Evolutionary conservation across 2,888 invertebrate species (phyloP).

Genomic region (Orchesellides sinensis): DNA sequence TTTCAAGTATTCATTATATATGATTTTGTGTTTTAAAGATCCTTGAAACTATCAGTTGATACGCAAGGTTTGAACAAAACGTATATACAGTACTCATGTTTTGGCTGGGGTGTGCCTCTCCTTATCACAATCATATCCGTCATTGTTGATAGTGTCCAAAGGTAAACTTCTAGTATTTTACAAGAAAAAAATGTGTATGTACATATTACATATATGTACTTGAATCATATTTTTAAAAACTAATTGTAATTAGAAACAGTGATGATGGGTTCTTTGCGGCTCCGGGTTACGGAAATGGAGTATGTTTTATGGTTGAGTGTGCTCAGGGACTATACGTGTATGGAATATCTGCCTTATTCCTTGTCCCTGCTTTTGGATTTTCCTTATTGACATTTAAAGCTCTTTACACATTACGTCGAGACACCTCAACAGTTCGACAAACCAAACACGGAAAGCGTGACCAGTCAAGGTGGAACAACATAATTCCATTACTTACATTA

Average conservation of each 20-base stretch:
- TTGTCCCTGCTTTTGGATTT: not conserved
- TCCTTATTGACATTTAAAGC: not conserved
- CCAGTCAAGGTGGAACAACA: not conserved
- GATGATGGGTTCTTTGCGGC: not conserved
- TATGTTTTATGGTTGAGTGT: not conserved
- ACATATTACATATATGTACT: not conserved
- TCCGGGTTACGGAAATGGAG: not conserved
- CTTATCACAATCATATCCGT: not conserved
- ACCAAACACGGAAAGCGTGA: not conserved
- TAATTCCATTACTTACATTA: not conserved
- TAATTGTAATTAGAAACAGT: no score
- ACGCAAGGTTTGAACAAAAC: not conserved
- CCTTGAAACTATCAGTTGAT: not conserved
- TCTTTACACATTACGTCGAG: not conserved
- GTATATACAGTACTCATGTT: not conserved
- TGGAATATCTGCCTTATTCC: not conserved
- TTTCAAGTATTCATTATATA: not conserved
- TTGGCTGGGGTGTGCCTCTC: conserved; percentile 6
- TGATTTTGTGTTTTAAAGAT: not conserved
- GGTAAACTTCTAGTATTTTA: not conserved
- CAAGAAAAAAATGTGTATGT: not conserved
- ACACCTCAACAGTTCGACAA: not conserved
- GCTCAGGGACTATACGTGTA: not conserved
- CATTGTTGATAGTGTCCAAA: not conserved
- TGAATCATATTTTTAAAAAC: not conserved